phyloP scores from a whole-genome alignment of 2,113 vertebrate genomes.

The Heloderma charlesbogerti region DNA sequence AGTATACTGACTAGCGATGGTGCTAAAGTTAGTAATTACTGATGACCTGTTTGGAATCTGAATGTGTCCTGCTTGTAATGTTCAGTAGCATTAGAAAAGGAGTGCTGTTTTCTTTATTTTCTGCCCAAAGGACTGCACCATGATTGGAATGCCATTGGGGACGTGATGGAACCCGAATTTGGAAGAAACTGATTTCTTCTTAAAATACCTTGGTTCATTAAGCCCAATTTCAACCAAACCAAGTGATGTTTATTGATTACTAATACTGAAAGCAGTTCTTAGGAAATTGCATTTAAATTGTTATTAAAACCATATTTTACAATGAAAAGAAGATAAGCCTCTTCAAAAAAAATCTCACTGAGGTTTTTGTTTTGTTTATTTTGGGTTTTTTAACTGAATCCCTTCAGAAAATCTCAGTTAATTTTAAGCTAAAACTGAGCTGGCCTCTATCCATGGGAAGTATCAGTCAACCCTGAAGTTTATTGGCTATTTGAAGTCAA shows the following conservation, averaged over 20 bases:
- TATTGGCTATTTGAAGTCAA: constrained; percentile 2
- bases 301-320: neutral
- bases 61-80: neutral
- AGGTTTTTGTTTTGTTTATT: neutral
- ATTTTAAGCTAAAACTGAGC: neutral
- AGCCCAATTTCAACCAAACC: neutral
- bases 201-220: neutral
- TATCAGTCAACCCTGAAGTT: constrained; percentile 11
- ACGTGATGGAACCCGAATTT: neutral
- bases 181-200: neutral
- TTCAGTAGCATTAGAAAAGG: neutral
- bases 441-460: constrained; percentile 9
- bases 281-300: neutral
- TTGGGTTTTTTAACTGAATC: neutral
- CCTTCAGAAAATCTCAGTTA: constrained; percentile 9
- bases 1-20: neutral
- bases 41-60: neutral
- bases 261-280: neutral
- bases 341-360: neutral
- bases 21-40: neutral
- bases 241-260: neutral
- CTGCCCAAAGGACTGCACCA: neutral
- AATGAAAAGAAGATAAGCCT: neutral
- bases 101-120: neutral
- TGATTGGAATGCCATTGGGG: neutral